Evolutionary conservation across 2,888 invertebrate genomes (phyloP), one percentile per base, ranked within the genome.

Genomic region (Cylindroiulus punctatus): DNA sequence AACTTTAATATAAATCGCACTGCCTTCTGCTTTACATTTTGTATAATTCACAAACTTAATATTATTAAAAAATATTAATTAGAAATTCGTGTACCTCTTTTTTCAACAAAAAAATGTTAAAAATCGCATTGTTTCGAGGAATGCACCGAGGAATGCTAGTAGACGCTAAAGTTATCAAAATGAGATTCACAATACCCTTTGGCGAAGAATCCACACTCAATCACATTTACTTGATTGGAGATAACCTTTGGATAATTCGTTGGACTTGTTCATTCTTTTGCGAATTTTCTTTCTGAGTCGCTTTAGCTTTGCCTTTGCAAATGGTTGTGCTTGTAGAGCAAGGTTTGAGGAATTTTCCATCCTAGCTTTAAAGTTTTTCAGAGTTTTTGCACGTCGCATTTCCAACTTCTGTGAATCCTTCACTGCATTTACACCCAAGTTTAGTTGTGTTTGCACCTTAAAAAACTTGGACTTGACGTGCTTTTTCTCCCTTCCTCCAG

Each of bases 51-150:
- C 19, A 57, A 57, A 57, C 57, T 57, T 57, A 57, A 57, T 57
- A 65, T 65, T 65, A 65, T 65, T 65, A 65, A 65, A 65, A 65
- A 26, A n/a, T 65, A 65, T 65, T 65, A 65, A 22, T 65, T 65
- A 12, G 26, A 65, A 26, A 26, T 65, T 8, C 26, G 26, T 65
- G 65, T 65, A 65, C 65, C 26, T 26, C 2, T 57, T 65, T 22
- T 65, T 8, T 40, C 40, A 40, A 40, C 26, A 65, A 65, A 47
- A 19, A 65, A 65, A 12, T 26, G 26, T 65, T 26, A 0, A 26
- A 65, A 65, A 65, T 5, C 7, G 8, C 57, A n/a, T n/a, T 22
- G 7, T 57, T 7, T n/a, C 1, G n/a, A n/a, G 57, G 57, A 57
- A 57, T n/a, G 22, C 22, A 19, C 3, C 22, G n/a, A n/a, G n/a